phyloP scores from a whole-genome alignment of 2,888 invertebrate species.

The Cyaniris semiargus region DNA sequence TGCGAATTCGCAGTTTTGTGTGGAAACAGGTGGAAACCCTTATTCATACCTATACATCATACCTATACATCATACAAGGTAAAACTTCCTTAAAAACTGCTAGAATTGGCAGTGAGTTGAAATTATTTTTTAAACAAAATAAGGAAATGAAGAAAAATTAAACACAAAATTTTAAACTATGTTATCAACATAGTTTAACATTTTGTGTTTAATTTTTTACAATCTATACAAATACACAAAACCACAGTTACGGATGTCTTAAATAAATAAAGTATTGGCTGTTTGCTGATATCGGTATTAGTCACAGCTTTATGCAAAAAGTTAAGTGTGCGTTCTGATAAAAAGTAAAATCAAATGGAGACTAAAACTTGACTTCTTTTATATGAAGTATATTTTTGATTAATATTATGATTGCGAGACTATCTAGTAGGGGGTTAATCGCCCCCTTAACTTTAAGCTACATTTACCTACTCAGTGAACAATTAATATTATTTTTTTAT shows the following conservation, averaged over 20 bases:
- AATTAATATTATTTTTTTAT: no score
- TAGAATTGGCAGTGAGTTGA: neutral
- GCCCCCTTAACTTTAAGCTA: no score
- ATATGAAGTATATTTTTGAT: no score
- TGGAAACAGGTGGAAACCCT: no score
- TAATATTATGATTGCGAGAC: no score
- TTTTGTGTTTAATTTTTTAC: neutral
- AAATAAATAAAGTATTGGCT: conserved; percentile 61
- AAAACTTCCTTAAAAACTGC: no score
- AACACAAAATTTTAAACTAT: no score
- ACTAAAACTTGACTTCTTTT: neutral
- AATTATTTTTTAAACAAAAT: neutral
- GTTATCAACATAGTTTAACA: neutral
- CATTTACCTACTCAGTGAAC: no score
- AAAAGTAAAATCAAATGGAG: neutral
- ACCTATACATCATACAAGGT: no score
- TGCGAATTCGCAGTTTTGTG: no score
- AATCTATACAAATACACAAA: conserved; percentile 23
- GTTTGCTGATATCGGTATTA: conserved; percentile 58
- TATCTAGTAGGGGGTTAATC: no score
- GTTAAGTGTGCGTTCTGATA: neutral
- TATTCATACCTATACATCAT: no score
- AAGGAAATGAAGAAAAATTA: neutral
- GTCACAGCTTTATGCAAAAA: conserved; percentile 48
- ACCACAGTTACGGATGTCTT: conserved; percentile 37